Evolutionary conservation across 2,888 invertebrate species (phyloP), one percentile per base, ranked within the genome.

Genomic region (Phyto melanocephala): DNA sequence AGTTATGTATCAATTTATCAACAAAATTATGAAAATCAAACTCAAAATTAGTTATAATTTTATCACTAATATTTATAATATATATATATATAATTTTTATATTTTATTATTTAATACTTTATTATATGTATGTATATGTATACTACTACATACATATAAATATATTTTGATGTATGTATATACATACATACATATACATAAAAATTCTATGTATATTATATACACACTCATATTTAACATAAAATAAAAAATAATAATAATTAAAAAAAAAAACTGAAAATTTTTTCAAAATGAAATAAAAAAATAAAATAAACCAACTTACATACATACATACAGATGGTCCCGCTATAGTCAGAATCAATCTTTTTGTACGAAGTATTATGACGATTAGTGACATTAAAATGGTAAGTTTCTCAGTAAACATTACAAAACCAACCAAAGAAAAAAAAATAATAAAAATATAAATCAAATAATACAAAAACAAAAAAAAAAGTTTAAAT

Each of bases 371-470:
- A 93, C 94, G 98, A 94, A 97, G 96, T 95, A 97, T 98, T 92
- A 96, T 97, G 92, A 98, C 98, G 92, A 98, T 98, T 94, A 98
- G 98, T 95, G 98, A 98, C 95, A 98, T 97, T 93, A 98, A 98
- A 94, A 98, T 98, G 98, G 98, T 98, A 96, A 97, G 97, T 96
- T 80, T 92, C 80, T 85, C 80, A 82, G 78, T 58, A 85, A 82
- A 84, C 76, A 83, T 81, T 28, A 45, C 20, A 83, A 80, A 80
- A 42, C 84, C 86, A 84, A 71, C 17, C 56, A 81, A 81, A 81
- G 68, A 62, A 84, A 84, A 8, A 68, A 74, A 60, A 68, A 72
- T 70, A 60, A 74, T 28, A 74, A 63, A 63, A 0, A 10, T 50
- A 80, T 52, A 47, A 81, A 54, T 63, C 28, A 71, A 71, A 58